phyloP scores from a whole-genome alignment of 2,888 invertebrate genomes.

The Sepioteuthis lessoniana region DNA sequence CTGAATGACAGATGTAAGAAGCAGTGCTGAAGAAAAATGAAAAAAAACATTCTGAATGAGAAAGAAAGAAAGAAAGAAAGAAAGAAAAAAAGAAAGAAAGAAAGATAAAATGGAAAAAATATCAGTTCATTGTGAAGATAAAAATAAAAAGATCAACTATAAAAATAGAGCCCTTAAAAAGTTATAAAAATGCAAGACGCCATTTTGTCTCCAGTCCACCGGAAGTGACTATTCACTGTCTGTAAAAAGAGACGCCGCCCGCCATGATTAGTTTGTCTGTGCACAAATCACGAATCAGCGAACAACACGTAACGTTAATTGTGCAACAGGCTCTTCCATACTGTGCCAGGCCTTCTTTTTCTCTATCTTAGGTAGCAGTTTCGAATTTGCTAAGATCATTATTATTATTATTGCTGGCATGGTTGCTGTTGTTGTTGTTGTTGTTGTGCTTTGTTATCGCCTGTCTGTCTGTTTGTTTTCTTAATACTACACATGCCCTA shows the following conservation, averaged over 20 bases:
- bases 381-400: background rate
- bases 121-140: background rate
- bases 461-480: background rate
- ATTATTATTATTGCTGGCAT: background rate
- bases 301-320: background rate
- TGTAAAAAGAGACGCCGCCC: slow-evolving; percentile 9
- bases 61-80: background rate
- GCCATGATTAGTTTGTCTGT: slow-evolving; percentile 33
- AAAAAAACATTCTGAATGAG: background rate
- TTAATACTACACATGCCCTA: slow-evolving; percentile 3
- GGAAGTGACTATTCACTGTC: slow-evolving; percentile 33
- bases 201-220: slow-evolving; percentile 33
- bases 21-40: background rate
- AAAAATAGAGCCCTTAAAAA: background rate
- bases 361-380: background rate
- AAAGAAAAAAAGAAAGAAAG: background rate
- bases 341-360: background rate
- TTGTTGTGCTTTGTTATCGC: background rate
- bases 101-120: background rate
- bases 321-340: slow-evolving; percentile 13
- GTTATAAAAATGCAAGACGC: slow-evolving; percentile 15
- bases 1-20: no score
- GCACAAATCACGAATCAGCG: slow-evolving; percentile 15
- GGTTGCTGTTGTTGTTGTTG: background rate
- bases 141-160: background rate